A percentile compares a stretch with the other conserved stretches of the same genome.
Conservation (phyloP, 2,797 vertebrate genomes). For the Phoebastria nigripes region DNA sequence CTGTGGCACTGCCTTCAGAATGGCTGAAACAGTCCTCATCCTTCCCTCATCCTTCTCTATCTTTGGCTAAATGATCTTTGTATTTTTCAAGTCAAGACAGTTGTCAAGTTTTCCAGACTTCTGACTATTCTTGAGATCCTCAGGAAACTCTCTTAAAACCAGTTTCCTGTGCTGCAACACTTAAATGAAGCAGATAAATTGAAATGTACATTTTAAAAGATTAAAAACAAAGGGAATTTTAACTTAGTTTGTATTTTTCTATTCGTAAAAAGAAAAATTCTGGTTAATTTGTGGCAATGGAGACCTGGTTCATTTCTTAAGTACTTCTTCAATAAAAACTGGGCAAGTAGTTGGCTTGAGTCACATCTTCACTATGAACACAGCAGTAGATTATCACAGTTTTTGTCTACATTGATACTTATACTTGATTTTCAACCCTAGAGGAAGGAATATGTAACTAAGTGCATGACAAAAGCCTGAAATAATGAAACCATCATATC, state of each 20-base stretch:
- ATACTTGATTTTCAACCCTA: neutral
- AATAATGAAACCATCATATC: neutral
- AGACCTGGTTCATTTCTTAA: neutral
- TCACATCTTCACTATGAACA: neutral
- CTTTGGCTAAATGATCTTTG: neutral
- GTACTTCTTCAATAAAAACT: neutral
- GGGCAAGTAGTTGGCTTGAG: neutral
- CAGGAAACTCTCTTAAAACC: neutral
- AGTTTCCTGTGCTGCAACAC: neutral
- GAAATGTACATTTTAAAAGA: neutral
- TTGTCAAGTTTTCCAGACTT: neutral
- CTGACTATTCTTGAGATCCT: neutral
- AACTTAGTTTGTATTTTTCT: neutral
- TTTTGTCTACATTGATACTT: neutral
- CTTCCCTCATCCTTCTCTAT: neutral
- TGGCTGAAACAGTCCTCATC: neutral
- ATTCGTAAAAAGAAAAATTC: neutral
- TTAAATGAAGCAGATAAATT: neutral
- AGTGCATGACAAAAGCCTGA: neutral
- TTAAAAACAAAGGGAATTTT: fast-evolving
- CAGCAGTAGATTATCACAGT: neutral
- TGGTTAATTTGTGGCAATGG: neutral
- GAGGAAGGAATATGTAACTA: neutral
- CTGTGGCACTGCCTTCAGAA: neutral
- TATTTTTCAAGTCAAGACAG: neutral